Percentiles rank a stretch among this genome's conserved stretches.
Evolutionary conservation across 2,113 vertebrate species (phyloP).

Genomic region (Hassar affinis): DNA sequence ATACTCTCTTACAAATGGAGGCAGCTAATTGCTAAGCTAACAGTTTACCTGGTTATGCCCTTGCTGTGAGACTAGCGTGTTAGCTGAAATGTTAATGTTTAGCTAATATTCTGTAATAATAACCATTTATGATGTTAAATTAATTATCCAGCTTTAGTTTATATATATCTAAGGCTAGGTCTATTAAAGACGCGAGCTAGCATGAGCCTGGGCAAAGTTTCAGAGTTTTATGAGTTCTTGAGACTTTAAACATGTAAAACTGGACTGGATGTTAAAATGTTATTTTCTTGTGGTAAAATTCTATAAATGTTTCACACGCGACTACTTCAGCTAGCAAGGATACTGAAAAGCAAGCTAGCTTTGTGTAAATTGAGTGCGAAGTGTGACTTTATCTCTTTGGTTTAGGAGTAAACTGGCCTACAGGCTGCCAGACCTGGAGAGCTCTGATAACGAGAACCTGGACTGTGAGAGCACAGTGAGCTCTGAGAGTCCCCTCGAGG

Average conservation of each 20-base stretch:
- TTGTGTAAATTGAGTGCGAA: not conserved
- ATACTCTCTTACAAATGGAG: not conserved
- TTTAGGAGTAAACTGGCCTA: slow-evolving; percentile 84
- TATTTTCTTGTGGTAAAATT: not conserved
- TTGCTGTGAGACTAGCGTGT: not conserved
- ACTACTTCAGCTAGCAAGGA: too few species aligned
- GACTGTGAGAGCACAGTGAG: slow-evolving; percentile 83
- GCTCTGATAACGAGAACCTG: slow-evolving; percentile 84
- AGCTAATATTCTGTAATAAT: not conserved
- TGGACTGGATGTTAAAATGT: not conserved
- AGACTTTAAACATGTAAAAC: not conserved
- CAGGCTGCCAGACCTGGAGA: slow-evolving; percentile 84
- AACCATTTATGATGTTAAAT: not conserved
- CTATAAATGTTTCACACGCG: not conserved
- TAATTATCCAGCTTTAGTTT: not conserved
- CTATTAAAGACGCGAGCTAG: too few species aligned
- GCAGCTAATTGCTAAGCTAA: not conserved
- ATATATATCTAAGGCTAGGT: not conserved
- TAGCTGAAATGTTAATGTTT: not conserved
- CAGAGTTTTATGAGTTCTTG: not conserved
- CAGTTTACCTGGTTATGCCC: not conserved
- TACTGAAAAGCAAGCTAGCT: not conserved
- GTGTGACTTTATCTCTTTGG: not conserved
- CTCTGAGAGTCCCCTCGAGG: slow-evolving; percentile 83
- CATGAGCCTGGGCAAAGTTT: not conserved